phyloP scores from a whole-genome alignment of 2,797 vertebrate genomes.

The Botia almorhae region DNA sequence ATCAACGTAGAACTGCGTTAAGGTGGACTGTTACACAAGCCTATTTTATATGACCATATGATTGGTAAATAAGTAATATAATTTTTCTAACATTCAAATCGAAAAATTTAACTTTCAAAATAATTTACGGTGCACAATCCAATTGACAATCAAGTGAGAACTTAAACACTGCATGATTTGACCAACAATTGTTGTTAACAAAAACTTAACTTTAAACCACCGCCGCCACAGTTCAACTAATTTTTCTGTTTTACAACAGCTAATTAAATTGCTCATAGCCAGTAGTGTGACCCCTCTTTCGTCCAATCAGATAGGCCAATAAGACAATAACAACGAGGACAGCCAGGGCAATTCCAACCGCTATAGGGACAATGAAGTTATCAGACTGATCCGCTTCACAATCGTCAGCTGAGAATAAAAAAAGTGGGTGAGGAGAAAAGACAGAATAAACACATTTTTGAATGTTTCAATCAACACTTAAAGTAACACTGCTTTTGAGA shows the following conservation, averaged over 20 bases:
- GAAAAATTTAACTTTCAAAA: neutral
- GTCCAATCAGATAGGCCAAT: conserved; percentile 87
- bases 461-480: neutral
- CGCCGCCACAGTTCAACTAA: neutral
- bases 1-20: neutral
- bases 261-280: conserved; percentile 85
- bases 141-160: neutral
- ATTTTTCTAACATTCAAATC: neutral
- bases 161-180: neutral
- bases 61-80: neutral
- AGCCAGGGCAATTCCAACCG: conserved; percentile 84
- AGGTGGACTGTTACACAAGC: too few relatives aligned
- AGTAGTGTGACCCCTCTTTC: conserved; percentile 76
- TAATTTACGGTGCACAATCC: neutral
- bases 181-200: neutral
- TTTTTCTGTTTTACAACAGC: neutral
- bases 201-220: neutral
- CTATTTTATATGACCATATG: neutral
- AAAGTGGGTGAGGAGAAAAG: conserved; percentile 47
- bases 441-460: conserved; percentile 48
- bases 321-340: conserved; percentile 85
- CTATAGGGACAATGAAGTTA: conserved; percentile 87
- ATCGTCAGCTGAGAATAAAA: conserved; percentile 80
- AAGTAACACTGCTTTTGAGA: neutral
- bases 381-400: conserved; percentile 78